Conservation (phyloP, 2,113 vertebrate genomes). For the Pleuronectes platessa region DNA sequence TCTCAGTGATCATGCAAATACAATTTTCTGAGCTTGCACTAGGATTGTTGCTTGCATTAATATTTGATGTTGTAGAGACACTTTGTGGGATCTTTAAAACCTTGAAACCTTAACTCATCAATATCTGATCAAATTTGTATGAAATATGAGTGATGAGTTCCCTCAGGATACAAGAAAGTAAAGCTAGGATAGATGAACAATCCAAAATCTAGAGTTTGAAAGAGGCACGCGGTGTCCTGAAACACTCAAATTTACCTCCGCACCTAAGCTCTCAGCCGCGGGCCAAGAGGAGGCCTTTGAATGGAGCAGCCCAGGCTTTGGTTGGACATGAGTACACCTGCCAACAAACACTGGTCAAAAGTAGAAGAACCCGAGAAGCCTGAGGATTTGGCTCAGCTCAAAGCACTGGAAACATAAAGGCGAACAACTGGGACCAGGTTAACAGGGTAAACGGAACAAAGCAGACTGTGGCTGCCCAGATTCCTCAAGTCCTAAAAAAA, state of each 20-base stretch:
- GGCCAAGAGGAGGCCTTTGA: conserved; percentile 9
- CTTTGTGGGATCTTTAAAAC: too few relatives aligned
- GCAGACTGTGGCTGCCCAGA: not conserved
- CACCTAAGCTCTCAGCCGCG: conserved; percentile 25
- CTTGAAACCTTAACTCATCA: not conserved
- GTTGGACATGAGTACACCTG: not conserved
- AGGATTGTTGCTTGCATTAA: too few relatives aligned
- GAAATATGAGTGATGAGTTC: not conserved
- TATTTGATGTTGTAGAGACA: too few relatives aligned
- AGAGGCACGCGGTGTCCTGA: not conserved
- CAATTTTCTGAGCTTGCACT: too few relatives aligned
- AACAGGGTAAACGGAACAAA: not conserved
- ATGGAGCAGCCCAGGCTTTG: not conserved
- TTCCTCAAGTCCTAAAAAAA: conserved; percentile 20
- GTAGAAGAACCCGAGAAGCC: not conserved
- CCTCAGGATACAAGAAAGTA: not conserved
- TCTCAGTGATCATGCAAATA: too few relatives aligned
- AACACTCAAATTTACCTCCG: conserved; percentile 1
- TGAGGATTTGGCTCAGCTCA: not conserved
- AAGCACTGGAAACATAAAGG: not conserved
- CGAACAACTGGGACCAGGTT: not conserved
- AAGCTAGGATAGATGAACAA: not conserved
- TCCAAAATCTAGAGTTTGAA: not conserved
- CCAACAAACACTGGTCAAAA: conserved; percentile 6
- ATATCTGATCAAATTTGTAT: not conserved